These are phyloP conservation scores for Gonocerus acuteangulatus DNA, from an alignment of 2,888 invertebrate genomes.

Conservation along the genomic window DNA sequence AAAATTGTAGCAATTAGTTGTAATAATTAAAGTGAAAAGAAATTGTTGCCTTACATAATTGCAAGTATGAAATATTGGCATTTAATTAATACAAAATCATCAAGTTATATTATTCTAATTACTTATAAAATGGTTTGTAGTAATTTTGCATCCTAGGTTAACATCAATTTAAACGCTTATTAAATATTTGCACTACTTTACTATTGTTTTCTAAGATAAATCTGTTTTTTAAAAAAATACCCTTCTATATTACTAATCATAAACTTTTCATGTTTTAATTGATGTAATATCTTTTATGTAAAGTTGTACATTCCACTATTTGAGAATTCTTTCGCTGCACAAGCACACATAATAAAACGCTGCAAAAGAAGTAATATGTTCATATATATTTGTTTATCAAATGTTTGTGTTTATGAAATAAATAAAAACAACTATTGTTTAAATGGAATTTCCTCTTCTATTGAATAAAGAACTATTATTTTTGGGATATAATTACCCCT, in stretches of 20 bases:
- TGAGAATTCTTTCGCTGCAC: slow-evolving; percentile 13
- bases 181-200: neutral
- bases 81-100: neutral
- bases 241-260: neutral
- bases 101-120: too few species aligned
- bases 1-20: neutral
- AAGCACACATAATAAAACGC: neutral
- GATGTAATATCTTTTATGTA: neutral
- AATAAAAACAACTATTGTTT: neutral
- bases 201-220: neutral
- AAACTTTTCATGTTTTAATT: slow-evolving; percentile 2
- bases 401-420: slow-evolving; percentile 22
- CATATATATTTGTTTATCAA: slow-evolving; percentile 16
- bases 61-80: neutral
- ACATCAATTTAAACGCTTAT: neutral
- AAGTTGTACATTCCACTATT: slow-evolving; percentile 17
- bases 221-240: neutral
- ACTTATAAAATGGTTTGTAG: too few species aligned
- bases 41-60: neutral
- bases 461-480: neutral
- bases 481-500: neutral
- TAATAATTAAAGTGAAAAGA: neutral
- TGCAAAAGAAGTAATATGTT: neutral
- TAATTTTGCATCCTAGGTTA: too few species aligned
- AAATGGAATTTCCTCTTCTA: neutral